Percentiles rank a stretch among this genome's conserved stretches.
Evolutionary conservation across 1,140 invertebrate genomes (phyloP).

Genomic region (Acromyrmex charruanus): DNA sequence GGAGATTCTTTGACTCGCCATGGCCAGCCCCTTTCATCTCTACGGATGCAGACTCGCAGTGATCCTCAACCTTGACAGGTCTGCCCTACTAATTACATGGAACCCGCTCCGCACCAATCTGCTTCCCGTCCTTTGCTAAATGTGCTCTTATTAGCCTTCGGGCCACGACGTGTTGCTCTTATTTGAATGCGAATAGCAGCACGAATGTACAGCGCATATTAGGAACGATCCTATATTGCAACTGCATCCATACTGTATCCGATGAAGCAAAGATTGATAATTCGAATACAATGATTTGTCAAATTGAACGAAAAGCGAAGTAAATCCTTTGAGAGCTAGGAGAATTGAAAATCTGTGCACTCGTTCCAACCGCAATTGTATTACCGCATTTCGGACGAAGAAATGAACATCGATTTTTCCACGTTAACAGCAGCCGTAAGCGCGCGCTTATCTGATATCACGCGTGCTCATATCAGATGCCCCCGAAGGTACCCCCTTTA

Average conservation of each 20-base stretch:
- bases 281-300: neutral
- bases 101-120: conserved; percentile 16
- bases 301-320: neutral
- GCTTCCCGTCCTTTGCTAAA: conserved; percentile 47
- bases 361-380: conserved; percentile 15
- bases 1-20: conserved; percentile 42
- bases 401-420: neutral
- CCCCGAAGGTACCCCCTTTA: neutral
- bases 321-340: neutral
- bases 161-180: conserved; percentile 22
- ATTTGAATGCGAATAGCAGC: neutral
- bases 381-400: neutral
- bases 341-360: neutral
- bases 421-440: neutral
- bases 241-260: neutral
- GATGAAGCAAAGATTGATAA: conserved; percentile 5
- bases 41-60: conserved; percentile 56
- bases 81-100: conserved; percentile 55
- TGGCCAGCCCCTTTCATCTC: conserved; percentile 67
- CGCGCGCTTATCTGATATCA: neutral
- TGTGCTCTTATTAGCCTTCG: conserved; percentile 32
- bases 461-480: neutral
- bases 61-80: conserved; percentile 68
- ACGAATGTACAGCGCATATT: neutral
- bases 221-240: neutral